Conservation (phyloP, 2,888 invertebrate species). For the Baronia brevicornis region DNA sequence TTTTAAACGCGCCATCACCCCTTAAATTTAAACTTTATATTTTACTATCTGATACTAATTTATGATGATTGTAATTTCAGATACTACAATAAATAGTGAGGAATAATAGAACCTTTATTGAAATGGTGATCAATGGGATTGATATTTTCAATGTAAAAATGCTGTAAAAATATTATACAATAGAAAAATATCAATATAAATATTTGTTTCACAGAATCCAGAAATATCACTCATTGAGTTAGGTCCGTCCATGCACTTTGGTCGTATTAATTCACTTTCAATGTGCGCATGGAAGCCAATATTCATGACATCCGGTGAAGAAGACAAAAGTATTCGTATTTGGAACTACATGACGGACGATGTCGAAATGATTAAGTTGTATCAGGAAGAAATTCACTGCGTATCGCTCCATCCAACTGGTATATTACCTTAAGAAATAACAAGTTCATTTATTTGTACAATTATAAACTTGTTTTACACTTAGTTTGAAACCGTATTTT, state of each 20-base stretch:
- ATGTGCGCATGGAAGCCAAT: slow-evolving; percentile 93
- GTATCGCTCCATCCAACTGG: slow-evolving; percentile 83
- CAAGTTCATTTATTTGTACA: neutral
- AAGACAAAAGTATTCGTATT: slow-evolving; percentile 89
- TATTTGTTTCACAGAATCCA: slow-evolving; percentile 52
- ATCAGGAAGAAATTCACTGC: slow-evolving; percentile 87
- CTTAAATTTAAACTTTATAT: too few relatives aligned
- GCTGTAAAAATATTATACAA: too few relatives aligned
- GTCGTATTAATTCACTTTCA: slow-evolving; percentile 85
- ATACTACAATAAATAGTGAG: too few relatives aligned
- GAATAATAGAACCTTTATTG: too few relatives aligned
- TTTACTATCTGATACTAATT: too few relatives aligned
- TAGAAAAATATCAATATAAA: neutral
- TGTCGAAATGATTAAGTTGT: slow-evolving; percentile 86
- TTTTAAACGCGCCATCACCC: too few relatives aligned
- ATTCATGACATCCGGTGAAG: slow-evolving; percentile 86
- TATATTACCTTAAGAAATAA: slow-evolving; percentile 20
- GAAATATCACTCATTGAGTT: slow-evolving; percentile 79
- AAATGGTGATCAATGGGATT: too few relatives aligned
- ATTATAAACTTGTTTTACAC: neutral
- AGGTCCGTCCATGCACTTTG: slow-evolving; percentile 87
- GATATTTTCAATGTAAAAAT: too few relatives aligned
- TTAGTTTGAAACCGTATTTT: neutral
- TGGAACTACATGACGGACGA: slow-evolving; percentile 94
- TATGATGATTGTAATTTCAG: too few relatives aligned